Conservation (phyloP, 2,113 vertebrate species). For the Xerus inauris region DNA sequence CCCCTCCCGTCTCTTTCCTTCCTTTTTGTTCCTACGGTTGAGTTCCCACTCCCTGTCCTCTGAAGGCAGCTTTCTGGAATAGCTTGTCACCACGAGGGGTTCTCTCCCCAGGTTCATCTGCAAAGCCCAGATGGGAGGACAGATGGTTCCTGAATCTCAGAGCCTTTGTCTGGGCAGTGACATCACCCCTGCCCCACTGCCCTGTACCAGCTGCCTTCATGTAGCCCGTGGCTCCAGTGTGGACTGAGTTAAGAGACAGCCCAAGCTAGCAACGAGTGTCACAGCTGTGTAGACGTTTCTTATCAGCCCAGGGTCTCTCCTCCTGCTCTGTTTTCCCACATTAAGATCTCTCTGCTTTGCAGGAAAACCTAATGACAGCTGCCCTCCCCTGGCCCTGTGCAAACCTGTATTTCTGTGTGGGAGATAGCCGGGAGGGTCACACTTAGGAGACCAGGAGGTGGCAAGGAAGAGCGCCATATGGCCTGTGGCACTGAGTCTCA, state of each 20-base stretch:
- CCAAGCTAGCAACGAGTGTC: background rate
- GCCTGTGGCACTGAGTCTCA: accelerated
- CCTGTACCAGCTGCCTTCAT: accelerated
- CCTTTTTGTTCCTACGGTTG: accelerated
- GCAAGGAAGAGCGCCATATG: background rate
- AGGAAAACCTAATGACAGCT: background rate
- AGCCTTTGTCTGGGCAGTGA: background rate
- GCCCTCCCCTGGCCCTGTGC: background rate
- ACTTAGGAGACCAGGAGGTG: background rate
- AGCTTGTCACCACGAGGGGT: background rate
- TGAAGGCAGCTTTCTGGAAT: background rate
- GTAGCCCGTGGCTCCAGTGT: background rate
- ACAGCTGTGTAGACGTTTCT: accelerated
- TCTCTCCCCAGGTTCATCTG: background rate
- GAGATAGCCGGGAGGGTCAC: background rate
- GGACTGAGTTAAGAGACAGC: too few relatives aligned
- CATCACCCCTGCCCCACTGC: accelerated
- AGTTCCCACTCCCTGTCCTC: background rate
- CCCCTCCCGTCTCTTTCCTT: accelerated
- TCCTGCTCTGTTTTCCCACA: background rate
- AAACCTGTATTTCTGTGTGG: background rate
- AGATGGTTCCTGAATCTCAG: background rate
- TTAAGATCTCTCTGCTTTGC: background rate
- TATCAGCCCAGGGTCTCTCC: background rate
- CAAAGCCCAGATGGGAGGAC: background rate